Evolutionary conservation across 2,113 vertebrate genomes (phyloP).

Genomic region (Thermophis baileyi): DNA sequence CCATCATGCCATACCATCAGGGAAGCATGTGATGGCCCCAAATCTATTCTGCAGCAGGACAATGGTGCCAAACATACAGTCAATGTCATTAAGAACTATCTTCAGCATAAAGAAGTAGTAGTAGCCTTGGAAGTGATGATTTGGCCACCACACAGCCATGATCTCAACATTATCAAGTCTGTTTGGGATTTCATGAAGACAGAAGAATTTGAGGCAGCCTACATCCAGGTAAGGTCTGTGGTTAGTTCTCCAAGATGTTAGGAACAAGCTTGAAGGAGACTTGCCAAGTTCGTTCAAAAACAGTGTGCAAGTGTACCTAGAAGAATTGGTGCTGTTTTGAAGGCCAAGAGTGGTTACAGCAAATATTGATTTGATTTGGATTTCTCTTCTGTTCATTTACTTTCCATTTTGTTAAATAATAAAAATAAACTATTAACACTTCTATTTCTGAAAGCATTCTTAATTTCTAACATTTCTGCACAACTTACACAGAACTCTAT

Average conservation of each 20-base stretch:
- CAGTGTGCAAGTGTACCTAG: neutral
- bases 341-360: neutral
- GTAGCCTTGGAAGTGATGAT: neutral
- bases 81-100: neutral
- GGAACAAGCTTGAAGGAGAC: no score
- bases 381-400: neutral
- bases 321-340: neutral
- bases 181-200: neutral
- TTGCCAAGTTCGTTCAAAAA: no score
- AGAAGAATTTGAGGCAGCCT: neutral
- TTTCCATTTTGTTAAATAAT: neutral
- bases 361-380: neutral
- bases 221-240: neutral
- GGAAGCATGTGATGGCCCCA: neutral
- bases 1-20: neutral
- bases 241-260: no score
- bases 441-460: neutral
- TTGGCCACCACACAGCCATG: neutral
- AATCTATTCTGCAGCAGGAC: neutral
- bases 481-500: neutral
- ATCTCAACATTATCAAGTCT: neutral
- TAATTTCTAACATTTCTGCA: neutral
- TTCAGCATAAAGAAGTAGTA: neutral
- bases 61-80: neutral
- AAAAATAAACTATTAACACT: neutral